Evolutionary conservation across 2,113 vertebrate species (phyloP).

Genomic region (Megaceryle maxima): DNA sequence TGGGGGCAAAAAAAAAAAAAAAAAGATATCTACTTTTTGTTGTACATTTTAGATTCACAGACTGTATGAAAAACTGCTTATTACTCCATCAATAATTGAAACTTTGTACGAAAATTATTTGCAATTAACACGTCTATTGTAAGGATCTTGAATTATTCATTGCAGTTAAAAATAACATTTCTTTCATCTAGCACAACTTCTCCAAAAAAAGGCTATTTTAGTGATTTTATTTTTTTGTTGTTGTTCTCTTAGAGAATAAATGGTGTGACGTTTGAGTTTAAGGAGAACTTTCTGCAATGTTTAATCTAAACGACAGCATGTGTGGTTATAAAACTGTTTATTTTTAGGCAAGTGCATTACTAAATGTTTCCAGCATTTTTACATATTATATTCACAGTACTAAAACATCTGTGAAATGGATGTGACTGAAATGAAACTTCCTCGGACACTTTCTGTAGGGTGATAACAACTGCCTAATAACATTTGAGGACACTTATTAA

Average conservation of each 20-base stretch:
- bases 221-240: constrained; percentile 6
- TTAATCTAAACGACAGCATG: constrained; percentile 75
- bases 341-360: constrained; percentile 76
- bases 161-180: constrained; percentile 61
- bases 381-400: constrained; percentile 67
- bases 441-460: constrained; percentile 59
- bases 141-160: constrained; percentile 63
- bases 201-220: constrained; percentile 43
- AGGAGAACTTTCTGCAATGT: constrained; percentile 69
- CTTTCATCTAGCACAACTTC: constrained; percentile 49
- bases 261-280: constrained; percentile 59
- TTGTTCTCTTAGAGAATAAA: constrained; percentile 63
- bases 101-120: constrained; percentile 68
- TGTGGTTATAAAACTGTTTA: constrained; percentile 78
- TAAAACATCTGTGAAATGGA: constrained; percentile 77
- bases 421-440: constrained; percentile 70
- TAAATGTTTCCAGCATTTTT: constrained; percentile 77
- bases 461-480: constrained; percentile 50
- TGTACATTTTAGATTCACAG: constrained; percentile 14
- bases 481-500: constrained; percentile 61
- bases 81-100: constrained; percentile 66
- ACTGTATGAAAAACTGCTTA: constrained; percentile 50
- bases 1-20: background rate
- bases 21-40: background rate
- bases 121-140: constrained; percentile 63